phyloP scores from a whole-genome alignment of 2,797 vertebrate genomes.

The Tokudaia muenninki region DNA sequence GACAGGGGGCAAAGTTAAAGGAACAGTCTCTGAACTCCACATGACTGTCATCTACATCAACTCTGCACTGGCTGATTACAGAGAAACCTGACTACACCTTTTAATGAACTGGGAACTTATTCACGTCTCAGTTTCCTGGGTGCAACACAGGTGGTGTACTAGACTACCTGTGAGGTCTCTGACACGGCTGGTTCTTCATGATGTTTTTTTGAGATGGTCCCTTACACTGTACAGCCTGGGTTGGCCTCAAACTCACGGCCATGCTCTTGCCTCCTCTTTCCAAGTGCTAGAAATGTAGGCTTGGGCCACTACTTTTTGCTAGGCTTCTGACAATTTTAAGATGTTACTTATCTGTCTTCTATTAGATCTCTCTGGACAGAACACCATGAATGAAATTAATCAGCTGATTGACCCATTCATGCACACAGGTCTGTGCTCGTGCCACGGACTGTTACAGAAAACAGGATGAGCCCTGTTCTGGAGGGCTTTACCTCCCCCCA shows the following conservation, averaged over 20 bases:
- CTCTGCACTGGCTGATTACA: neutral
- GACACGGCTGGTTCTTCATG: neutral
- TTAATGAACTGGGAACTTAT: neutral
- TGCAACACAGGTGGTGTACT: neutral
- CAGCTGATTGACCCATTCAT: neutral
- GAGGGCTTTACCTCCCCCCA: neutral
- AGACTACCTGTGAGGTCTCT: neutral
- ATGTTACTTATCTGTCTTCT: neutral
- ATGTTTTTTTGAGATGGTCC: neutral
- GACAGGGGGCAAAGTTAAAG: neutral
- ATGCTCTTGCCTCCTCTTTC: too few species aligned
- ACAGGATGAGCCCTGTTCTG: neutral
- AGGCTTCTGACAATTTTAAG: neutral
- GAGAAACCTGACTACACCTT: neutral
- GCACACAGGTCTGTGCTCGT: neutral
- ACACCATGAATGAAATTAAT: neutral
- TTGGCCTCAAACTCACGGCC: neutral
- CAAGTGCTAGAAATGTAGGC: too few species aligned
- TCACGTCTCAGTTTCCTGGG: constrained; percentile 14
- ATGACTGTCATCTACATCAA: constrained; percentile 9
- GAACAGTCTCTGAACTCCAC: neutral
- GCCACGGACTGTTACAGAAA: neutral
- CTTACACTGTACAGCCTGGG: too few species aligned
- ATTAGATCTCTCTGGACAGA: neutral
- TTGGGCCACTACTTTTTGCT: neutral